Conservation (phyloP, 2,113 vertebrate species). For the Bagarius yarrelli region DNA sequence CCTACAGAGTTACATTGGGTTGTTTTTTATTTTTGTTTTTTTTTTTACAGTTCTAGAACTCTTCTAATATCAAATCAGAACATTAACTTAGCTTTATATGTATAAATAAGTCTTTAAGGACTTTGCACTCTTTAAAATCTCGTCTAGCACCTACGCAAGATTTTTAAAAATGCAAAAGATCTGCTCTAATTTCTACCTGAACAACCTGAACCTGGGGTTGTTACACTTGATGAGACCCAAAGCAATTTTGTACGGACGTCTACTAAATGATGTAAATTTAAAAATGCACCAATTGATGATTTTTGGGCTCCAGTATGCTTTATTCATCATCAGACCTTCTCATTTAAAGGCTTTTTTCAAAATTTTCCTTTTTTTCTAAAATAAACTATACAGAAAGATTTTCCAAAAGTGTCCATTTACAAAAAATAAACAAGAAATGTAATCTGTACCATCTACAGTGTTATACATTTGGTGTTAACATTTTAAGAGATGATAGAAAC, state of each 20-base stretch:
- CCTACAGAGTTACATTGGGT: background rate
- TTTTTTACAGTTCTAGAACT: background rate
- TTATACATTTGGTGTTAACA: conserved; percentile 27
- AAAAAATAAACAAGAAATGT: conserved; percentile 25
- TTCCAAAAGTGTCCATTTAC: background rate
- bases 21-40: background rate
- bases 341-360: background rate
- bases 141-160: background rate
- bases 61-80: background rate
- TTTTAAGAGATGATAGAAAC: too few relatives aligned
- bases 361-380: background rate
- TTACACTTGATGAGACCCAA: too few relatives aligned
- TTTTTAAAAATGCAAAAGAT: background rate
- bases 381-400: conserved; percentile 3
- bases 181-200: conserved; percentile 1
- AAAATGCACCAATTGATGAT: background rate
- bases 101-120: background rate
- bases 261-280: too few relatives aligned
- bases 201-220: background rate
- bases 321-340: conserved; percentile 29
- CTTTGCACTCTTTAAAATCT: background rate
- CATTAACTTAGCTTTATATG: too few relatives aligned
- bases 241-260: too few relatives aligned
- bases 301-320: conserved; percentile 18
- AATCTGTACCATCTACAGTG: background rate